Conservation (phyloP, 2,797 vertebrate species). For the Sebastes wilsoni region DNA sequence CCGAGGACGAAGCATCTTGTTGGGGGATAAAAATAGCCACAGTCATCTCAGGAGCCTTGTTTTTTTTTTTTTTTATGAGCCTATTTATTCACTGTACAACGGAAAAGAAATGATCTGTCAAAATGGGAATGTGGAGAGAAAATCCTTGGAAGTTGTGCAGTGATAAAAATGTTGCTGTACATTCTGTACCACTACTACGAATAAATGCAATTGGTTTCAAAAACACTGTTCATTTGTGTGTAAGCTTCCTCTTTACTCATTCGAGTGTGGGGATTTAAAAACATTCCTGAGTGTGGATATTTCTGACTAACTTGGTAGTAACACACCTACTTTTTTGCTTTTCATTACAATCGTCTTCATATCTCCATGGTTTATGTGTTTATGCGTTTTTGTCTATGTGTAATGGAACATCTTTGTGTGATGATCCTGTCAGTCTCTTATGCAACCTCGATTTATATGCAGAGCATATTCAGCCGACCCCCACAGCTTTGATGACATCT, state of each 20-base stretch:
- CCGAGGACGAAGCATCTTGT: conserved; percentile 18
- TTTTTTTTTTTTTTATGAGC: neutral
- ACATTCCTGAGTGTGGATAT: neutral
- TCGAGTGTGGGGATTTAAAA: neutral
- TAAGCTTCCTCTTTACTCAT: neutral
- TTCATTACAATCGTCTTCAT: neutral
- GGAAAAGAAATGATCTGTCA: conserved; percentile 19
- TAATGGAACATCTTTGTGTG: neutral
- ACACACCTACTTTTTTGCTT: neutral
- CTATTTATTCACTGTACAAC: conserved; percentile 12
- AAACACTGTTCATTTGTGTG: neutral
- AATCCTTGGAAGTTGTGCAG: conserved; percentile 4
- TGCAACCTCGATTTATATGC: neutral
- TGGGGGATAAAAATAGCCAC: conserved; percentile 45
- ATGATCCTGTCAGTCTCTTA: neutral
- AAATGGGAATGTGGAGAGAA: conserved; percentile 11
- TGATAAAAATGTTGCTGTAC: neutral
- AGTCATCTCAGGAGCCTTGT: conserved; percentile 19
- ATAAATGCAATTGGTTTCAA: neutral
- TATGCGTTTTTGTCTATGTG: neutral
- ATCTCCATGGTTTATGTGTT: neutral
- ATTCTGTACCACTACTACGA: neutral
- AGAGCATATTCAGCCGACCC: neutral
- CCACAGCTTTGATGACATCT: neutral
- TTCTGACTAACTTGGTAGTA: neutral